Base-by-base conservation (phyloP, 2,113 vertebrate species). In the Serilophus lunatus region DNA sequence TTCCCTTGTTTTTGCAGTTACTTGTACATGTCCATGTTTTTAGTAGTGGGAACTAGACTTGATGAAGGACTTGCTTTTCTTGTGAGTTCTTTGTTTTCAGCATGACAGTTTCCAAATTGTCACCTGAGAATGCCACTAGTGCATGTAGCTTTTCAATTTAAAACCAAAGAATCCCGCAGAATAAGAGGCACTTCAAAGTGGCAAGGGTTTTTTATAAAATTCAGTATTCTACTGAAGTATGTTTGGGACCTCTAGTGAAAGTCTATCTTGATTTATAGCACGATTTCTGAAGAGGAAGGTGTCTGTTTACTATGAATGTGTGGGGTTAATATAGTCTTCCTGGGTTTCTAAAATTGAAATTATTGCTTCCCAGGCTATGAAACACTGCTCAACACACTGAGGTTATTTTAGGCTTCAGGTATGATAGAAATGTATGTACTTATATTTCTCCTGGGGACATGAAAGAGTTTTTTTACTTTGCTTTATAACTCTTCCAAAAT, bases 381-480 rank as follows among this genome's bases (percentile, higher is more conserved):
- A 86, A 71, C 51, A 59, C 33, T 74, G 54, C 51, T 70, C 82
- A 86, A 78, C 22, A n/a, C 65, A 88, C 82, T 79, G 45, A 95
- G 87, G 54, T 92, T 96, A 94, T 93, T 94, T 90, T 91, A 54
- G 93, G 29, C 88, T 97, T 93, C 96, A 94, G 93, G 96, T 96
- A 93, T 56, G 88, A 69, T 60, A 94, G 86, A 96, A 97, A 94
- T 91, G 38, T 81, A 77, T 84, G 66, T 68, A 56, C 31, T 86
- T 95, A 89, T 91, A 83, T 92, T 90, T 97, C 79, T 94, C 80
- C 89, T 91, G 92, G 54, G 96, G 84, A 96, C 59, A 71, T 40
- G 31, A 92, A 95, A 78, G 22, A 12, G 25, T 47, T 49, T 90
- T 71, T 94, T 88, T 53, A 90, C 45, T 72, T 89, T 91, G 61